Evolutionary conservation across 2,113 vertebrate genomes (phyloP).

Genomic region (Lepus europaeus): DNA sequence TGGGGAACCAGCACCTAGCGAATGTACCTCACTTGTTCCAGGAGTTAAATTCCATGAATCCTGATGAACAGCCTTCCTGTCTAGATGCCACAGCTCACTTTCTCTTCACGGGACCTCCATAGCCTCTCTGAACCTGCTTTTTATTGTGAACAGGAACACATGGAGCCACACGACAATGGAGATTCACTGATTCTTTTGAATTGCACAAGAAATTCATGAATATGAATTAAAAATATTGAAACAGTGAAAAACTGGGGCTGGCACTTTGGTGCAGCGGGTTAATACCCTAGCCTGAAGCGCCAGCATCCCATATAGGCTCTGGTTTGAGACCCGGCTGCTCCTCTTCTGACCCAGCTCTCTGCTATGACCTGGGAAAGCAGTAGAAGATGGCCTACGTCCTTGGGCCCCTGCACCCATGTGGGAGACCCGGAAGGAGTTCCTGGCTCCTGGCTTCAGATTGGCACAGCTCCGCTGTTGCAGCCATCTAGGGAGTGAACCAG

Average conservation of each 20-base stretch:
- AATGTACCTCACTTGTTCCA: background rate
- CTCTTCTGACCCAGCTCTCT: no score
- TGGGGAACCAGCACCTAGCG: background rate
- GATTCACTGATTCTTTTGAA: background rate
- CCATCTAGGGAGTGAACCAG: no score
- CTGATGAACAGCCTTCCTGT: background rate
- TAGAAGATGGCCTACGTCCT: no score
- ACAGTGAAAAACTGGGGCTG: background rate
- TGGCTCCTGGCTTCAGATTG: no score
- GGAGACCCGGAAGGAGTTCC: no score
- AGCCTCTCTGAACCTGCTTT: background rate
- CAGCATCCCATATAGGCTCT: no score
- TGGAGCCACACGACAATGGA: background rate
- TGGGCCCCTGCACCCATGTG: no score
- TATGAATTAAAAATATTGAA: background rate
- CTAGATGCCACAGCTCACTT: background rate
- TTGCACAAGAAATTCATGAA: constrained; percentile 23
- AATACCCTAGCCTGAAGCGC: no score
- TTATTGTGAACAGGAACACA: background rate
- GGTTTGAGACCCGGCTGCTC: no score
- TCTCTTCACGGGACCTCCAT: background rate
- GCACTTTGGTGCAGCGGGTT: no score
- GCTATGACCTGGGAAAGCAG: no score
- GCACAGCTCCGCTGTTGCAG: no score
- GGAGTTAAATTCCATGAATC: background rate